Percentiles rank a stretch among this genome's conserved stretches.
Conservation (phyloP, 1,140 invertebrate species). For the Zaprionus camerounensis region DNA sequence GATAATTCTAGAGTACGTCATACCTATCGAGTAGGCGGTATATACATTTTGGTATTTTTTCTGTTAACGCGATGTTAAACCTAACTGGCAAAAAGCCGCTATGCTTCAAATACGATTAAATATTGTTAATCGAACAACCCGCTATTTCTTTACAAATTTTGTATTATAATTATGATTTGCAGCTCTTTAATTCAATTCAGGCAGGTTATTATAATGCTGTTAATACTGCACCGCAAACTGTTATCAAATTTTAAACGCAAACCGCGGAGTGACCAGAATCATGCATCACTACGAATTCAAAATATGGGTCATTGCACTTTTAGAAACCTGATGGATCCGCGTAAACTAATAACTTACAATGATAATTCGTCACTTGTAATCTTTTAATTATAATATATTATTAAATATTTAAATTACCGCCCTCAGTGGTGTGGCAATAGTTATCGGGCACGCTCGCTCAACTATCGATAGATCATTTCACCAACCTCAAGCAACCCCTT, state of each 20-base stretch:
- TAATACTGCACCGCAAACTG: not conserved
- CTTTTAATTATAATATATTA: too few species aligned
- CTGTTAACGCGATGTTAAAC: not conserved
- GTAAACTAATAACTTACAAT: too few species aligned
- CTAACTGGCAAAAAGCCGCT: not conserved
- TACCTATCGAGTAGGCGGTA: not conserved
- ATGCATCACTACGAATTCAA: too few species aligned
- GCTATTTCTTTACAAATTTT: not conserved
- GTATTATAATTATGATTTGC: not conserved
- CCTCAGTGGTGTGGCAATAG: too few species aligned
- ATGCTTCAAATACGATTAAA: not conserved
- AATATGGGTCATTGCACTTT: too few species aligned
- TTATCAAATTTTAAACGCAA: too few species aligned
- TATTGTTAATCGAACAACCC: not conserved
- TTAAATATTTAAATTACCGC: too few species aligned
- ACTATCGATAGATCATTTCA: not conserved
- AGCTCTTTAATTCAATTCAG: not conserved
- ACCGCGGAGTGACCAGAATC: too few species aligned
- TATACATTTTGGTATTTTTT: slow-evolving; percentile 5
- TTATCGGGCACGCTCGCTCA: not conserved
- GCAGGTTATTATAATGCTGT: not conserved
- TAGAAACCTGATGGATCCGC: too few species aligned
- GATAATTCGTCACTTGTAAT: too few species aligned
- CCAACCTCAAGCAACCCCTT: not conserved
- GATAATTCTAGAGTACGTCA: not conserved